Evolutionary conservation across 2,797 vertebrate genomes (phyloP).

Genomic region (Cynopterus sphinx): DNA sequence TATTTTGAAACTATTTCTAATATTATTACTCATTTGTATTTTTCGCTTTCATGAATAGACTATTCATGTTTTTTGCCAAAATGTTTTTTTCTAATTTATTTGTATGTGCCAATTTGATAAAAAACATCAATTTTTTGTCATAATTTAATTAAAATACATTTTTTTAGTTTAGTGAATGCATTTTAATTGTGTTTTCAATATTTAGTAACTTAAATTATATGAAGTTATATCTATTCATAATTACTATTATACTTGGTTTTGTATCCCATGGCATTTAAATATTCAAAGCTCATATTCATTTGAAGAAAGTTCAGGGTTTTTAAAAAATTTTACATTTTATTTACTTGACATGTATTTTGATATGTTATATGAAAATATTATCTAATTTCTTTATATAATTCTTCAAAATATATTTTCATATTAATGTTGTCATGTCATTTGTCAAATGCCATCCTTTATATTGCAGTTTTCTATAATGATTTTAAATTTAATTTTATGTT

Average conservation of each 20-base stretch:
- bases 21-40: background rate
- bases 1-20: slow-evolving; percentile 9
- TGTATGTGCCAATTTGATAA: background rate
- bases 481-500: background rate
- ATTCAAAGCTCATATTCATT: background rate
- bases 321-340: background rate
- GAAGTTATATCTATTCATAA: background rate
- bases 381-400: background rate
- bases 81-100: background rate
- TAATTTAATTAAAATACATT: background rate
- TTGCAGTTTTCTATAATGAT: background rate
- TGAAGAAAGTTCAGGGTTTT: background rate
- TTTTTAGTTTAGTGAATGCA: background rate
- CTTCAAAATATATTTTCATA: background rate
- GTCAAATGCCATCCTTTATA: background rate
- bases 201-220: background rate
- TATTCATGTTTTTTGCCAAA: background rate
- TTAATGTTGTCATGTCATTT: background rate
- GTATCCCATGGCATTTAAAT: background rate
- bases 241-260: background rate
- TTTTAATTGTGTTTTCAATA: background rate
- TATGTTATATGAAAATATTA: background rate
- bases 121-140: background rate
- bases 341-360: background rate
- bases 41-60: background rate